phyloP scores from a whole-genome alignment of 2,888 invertebrate species.

The Hydraecia micacea region DNA sequence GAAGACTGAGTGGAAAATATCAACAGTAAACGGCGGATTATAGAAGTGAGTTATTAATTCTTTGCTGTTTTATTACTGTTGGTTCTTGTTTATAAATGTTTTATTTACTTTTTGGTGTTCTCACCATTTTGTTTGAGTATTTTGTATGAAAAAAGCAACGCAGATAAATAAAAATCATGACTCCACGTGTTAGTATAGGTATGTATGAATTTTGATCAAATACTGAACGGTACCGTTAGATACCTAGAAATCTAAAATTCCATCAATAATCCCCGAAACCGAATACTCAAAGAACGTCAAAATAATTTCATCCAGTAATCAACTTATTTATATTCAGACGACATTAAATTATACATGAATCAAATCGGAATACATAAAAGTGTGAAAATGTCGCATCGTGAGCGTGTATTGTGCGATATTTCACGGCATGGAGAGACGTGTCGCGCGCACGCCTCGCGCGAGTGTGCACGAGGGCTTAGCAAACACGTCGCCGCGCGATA shows the following conservation, averaged over 20 bases:
- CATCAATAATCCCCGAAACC: conserved; percentile 59
- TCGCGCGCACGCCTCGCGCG: conserved; percentile 65
- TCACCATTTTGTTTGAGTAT: neutral
- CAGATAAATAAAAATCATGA: neutral
- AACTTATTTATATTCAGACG: conserved; percentile 69
- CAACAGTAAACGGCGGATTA: conserved; percentile 64
- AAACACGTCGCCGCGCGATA: conserved; percentile 65
- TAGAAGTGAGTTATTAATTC: conserved; percentile 52
- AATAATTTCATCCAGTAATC: conserved; percentile 65
- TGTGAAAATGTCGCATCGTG: conserved; percentile 65
- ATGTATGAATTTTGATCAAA: conserved; percentile 39
- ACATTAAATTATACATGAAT: conserved; percentile 71
- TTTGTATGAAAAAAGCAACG: neutral
- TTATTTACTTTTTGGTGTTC: neutral
- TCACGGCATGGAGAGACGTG: conserved; percentile 66
- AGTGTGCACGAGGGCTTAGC: conserved; percentile 68
- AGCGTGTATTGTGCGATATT: conserved; percentile 68
- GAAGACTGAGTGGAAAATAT: conserved; percentile 61
- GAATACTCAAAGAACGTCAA: conserved; percentile 56
- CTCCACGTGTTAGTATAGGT: neutral
- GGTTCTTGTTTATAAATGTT: conserved; percentile 13
- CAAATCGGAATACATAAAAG: conserved; percentile 70
- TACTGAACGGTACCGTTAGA: conserved; percentile 10
- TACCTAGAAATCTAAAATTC: conserved; percentile 58
- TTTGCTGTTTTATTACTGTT: conserved; percentile 39